These are phyloP conservation scores for Zoanthus sociatus DNA, from an alignment of 92 coral and sea anemone species.

Conservation along the genomic window DNA sequence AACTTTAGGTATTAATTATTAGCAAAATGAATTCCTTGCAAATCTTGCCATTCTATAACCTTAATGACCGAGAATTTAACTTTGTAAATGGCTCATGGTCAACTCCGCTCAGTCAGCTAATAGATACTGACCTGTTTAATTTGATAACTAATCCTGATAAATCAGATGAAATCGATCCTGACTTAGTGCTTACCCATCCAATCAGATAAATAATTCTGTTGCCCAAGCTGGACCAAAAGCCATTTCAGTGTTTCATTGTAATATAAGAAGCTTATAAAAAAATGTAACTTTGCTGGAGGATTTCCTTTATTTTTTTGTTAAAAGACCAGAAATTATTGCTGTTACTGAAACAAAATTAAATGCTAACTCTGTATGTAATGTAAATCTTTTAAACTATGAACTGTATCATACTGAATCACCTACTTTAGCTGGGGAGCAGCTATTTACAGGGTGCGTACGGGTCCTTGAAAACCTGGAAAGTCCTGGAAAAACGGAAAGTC, in stretches of 20 bases:
- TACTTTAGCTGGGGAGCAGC: conserved; percentile 74
- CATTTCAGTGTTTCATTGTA: not conserved
- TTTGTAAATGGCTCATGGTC: conserved; percentile 43
- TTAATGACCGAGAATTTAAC: conserved; percentile 33
- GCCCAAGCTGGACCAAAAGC: not conserved
- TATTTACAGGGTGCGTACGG: no score
- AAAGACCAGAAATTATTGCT: conserved; percentile 7
- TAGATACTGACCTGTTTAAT: conserved; percentile 25
- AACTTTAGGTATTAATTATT: no score
- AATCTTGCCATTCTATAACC: no score
- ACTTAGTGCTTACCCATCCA: conserved; percentile 11
- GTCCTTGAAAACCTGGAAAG: no score
- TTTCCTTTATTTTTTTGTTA: not conserved
- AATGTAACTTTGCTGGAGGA: not conserved
- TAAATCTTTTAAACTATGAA: not conserved
- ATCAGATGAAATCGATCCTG: conserved; percentile 48
- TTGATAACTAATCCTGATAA: conserved; percentile 28
- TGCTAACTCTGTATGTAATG: conserved; percentile 6
- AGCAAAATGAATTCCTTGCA: no score
- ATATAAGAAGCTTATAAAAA: not conserved
- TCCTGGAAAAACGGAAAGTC: no score
- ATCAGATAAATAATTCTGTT: not conserved
- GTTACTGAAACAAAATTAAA: not conserved
- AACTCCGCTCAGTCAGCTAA: conserved; percentile 18
- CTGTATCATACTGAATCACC: conserved; percentile 50